Evolutionary conservation across 1,140 invertebrate genomes (phyloP).

Genomic region (Bombus affinis): DNA sequence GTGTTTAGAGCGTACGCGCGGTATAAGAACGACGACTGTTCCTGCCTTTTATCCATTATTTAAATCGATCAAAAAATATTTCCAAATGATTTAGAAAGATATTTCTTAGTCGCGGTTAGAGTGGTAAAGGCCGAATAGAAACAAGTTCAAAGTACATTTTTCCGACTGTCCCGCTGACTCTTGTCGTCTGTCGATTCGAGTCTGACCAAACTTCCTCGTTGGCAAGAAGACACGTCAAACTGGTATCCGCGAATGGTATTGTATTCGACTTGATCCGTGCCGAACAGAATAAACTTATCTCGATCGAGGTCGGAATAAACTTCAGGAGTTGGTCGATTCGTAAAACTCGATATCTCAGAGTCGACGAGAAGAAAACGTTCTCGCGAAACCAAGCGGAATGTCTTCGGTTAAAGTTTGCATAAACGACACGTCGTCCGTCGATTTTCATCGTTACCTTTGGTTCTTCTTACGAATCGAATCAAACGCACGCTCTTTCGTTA

Average conservation of each 20-base stretch:
- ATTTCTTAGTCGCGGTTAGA: no score
- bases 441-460: background rate
- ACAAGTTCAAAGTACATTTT: background rate
- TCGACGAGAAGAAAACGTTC: background rate
- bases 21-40: no score
- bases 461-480: background rate
- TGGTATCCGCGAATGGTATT: conserved; percentile 4
- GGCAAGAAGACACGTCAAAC: background rate
- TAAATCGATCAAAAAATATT: no score
- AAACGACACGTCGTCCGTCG: conserved; percentile 7
- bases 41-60: no score
- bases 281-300: conserved; percentile 3
- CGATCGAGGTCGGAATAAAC: conserved; percentile 15
- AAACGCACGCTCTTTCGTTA: background rate
- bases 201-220: background rate
- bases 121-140: background rate
- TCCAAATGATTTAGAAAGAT: no score
- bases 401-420: background rate
- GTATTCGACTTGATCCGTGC: background rate
- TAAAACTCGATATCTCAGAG: background rate
- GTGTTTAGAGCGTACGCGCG: background rate
- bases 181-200: background rate
- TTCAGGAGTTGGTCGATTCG: background rate
- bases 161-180: background rate
- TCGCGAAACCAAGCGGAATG: background rate